These are phyloP conservation scores for Tricholauxania praeusta DNA, from an alignment of 2,888 invertebrate genomes.

Conservation along the genomic window DNA sequence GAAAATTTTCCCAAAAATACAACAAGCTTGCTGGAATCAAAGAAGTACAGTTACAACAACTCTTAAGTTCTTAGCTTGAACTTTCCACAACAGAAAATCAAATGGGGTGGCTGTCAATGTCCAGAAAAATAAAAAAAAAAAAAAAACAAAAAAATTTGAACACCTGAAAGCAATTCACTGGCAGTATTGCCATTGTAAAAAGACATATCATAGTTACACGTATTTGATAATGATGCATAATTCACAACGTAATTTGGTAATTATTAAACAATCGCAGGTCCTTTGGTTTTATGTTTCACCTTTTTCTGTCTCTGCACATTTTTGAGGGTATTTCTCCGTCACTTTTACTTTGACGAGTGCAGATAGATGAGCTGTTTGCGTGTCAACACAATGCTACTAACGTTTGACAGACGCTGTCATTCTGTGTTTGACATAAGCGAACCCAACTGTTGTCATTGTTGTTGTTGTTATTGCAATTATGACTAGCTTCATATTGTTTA, in stretches of 20 bases:
- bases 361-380: slow-evolving; percentile 36
- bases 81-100: too few species aligned
- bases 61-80: too few species aligned
- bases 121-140: neutral
- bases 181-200: neutral
- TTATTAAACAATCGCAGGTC: slow-evolving; percentile 38
- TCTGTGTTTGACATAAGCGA: slow-evolving; percentile 41
- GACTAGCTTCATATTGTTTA: slow-evolving; percentile 25
- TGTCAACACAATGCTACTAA: slow-evolving; percentile 4
- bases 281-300: slow-evolving; percentile 33
- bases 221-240: slow-evolving; percentile 30
- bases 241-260: slow-evolving; percentile 33
- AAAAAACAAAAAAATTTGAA: slow-evolving; percentile 5
- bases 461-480: slow-evolving; percentile 35
- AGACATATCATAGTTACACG: neutral
- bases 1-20: too few species aligned
- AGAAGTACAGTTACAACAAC: slow-evolving; percentile 26
- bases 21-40: slow-evolving; percentile 12
- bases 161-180: slow-evolving; percentile 33
- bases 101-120: slow-evolving; percentile 11
- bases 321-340: slow-evolving; percentile 18
- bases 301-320: slow-evolving; percentile 4
- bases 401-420: slow-evolving; percentile 22
- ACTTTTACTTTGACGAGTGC: slow-evolving; percentile 20
- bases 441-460: slow-evolving; percentile 25